Evolutionary conservation across 1,140 invertebrate species (phyloP).

Genomic region (Pectinophora gossypiella): DNA sequence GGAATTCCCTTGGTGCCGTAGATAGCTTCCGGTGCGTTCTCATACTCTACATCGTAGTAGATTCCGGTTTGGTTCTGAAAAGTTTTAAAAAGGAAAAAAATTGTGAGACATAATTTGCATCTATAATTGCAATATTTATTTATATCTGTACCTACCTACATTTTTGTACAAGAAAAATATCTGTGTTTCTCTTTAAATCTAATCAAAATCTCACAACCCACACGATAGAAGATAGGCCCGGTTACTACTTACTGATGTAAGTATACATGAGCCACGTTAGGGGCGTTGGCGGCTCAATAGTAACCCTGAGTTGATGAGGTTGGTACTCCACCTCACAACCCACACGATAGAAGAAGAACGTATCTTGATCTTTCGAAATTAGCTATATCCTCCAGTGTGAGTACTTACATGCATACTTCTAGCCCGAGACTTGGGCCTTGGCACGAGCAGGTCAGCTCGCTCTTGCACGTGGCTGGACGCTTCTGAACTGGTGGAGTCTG

Average conservation of each 20-base stretch:
- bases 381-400: too few species aligned
- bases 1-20: slow-evolving; percentile 71
- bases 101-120: background rate
- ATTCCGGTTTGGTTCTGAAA: slow-evolving; percentile 89
- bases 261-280: too few species aligned
- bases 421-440: slow-evolving; percentile 86
- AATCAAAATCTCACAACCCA: too few species aligned
- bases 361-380: too few species aligned
- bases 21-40: slow-evolving; percentile 72
- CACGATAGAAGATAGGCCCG: background rate
- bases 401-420: slow-evolving; percentile 66
- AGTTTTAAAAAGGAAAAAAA: background rate
- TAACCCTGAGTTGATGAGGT: too few species aligned
- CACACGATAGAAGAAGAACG: too few species aligned
- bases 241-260: too few species aligned
- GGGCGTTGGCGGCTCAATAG: too few species aligned
- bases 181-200: too few species aligned
- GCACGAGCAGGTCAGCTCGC: slow-evolving; percentile 85
- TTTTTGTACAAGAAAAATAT: background rate
- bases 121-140: background rate
- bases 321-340: too few species aligned
- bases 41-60: slow-evolving; percentile 92
- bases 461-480: slow-evolving; percentile 78
- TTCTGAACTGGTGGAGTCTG: slow-evolving; percentile 77
- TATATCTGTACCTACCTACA: background rate